Evolutionary conservation across 2,888 invertebrate species (phyloP).

Genomic region (Noctua janthe): DNA sequence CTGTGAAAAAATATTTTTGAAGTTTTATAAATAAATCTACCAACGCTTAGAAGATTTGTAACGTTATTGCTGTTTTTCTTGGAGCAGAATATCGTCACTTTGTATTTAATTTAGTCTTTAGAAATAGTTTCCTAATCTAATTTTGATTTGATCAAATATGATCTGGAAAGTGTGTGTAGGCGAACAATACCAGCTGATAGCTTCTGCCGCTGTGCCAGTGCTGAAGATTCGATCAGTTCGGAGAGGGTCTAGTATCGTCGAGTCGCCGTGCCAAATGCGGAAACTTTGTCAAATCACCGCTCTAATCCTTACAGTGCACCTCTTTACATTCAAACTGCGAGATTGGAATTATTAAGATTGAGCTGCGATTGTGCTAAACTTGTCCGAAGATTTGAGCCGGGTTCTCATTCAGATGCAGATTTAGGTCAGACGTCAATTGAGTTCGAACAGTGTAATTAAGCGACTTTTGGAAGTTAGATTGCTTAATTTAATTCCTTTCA

Average conservation of each 20-base stretch:
- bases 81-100: background rate
- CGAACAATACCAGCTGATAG: constrained; percentile 32
- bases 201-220: constrained; percentile 28
- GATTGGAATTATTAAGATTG: constrained; percentile 88
- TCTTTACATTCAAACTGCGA: constrained; percentile 83
- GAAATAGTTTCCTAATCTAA: background rate
- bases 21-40: constrained; percentile 29
- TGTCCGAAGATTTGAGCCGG: constrained; percentile 80
- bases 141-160: constrained; percentile 5
- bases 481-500: constrained; percentile 72
- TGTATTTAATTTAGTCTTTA: background rate
- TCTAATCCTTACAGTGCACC: constrained; percentile 83
- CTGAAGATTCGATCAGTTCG: constrained; percentile 67
- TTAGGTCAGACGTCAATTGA: constrained; percentile 87
- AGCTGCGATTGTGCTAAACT: constrained; percentile 85
- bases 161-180: background rate
- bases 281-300: constrained; percentile 85
- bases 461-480: constrained; percentile 81
- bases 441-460: constrained; percentile 85
- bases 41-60: constrained; percentile 7
- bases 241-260: constrained; percentile 56
- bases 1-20: constrained; percentile 21
- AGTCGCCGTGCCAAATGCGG: constrained; percentile 68
- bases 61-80: background rate
- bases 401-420: constrained; percentile 87